phyloP scores from a whole-genome alignment of 2,113 vertebrate species.

The Oceanodroma tethys region DNA sequence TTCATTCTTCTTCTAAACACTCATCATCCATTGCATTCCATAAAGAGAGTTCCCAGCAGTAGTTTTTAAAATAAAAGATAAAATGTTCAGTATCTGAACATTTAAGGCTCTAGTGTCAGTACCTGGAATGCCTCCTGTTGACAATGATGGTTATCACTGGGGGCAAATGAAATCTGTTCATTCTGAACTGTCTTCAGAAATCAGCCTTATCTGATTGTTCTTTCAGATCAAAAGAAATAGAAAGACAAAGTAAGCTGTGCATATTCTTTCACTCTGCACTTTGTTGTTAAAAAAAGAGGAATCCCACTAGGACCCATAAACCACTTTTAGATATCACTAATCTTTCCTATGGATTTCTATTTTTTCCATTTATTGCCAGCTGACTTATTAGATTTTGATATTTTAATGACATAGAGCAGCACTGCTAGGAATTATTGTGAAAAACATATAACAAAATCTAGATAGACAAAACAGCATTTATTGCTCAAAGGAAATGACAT shows the following conservation, averaged over 20 bases:
- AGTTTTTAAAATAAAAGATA: constrained; percentile 77
- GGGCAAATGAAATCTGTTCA: constrained; percentile 69
- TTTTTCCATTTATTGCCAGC: constrained; percentile 26
- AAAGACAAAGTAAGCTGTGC: constrained; percentile 76
- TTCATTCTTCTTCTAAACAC: constrained; percentile 74
- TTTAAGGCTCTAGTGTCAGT: constrained; percentile 71
- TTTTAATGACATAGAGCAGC: constrained; percentile 30
- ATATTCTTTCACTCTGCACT: constrained; percentile 72
- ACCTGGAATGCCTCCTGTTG: constrained; percentile 76
- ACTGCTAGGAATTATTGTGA: constrained; percentile 18
- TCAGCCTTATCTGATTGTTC: constrained; percentile 78
- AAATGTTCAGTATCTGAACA: constrained; percentile 69
- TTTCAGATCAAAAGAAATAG: constrained; percentile 75
- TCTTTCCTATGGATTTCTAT: constrained; percentile 66
- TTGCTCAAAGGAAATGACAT: not conserved
- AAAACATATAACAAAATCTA: constrained; percentile 11
- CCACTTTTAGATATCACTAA: constrained; percentile 73
- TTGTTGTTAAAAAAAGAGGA: constrained; percentile 78
- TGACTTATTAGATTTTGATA: constrained; percentile 43
- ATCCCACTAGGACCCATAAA: constrained; percentile 74
- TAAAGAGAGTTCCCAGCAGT: constrained; percentile 78
- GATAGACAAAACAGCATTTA: constrained; percentile 19
- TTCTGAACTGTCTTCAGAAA: constrained; percentile 77
- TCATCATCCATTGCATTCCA: constrained; percentile 66
- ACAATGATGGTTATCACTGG: constrained; percentile 70